Evolutionary conservation across 1,140 invertebrate species (phyloP).

Genomic region (Cydia splendana): DNA sequence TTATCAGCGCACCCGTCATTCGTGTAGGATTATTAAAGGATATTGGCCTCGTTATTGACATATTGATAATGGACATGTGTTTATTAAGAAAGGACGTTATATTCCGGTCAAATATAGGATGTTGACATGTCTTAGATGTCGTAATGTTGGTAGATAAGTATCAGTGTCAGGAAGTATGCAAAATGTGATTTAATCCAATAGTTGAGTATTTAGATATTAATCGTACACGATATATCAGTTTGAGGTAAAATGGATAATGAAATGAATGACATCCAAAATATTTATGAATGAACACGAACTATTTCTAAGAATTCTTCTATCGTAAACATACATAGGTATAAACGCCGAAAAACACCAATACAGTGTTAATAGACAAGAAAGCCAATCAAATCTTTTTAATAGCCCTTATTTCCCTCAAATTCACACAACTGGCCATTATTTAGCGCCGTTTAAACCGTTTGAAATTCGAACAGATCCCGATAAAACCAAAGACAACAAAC

Average conservation of each 20-base stretch:
- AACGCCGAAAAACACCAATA: background rate
- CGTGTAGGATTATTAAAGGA: slow-evolving; percentile 44
- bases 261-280: no score
- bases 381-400: background rate
- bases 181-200: background rate
- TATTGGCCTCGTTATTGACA: slow-evolving; percentile 47
- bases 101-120: slow-evolving; percentile 32
- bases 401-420: background rate
- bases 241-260: background rate
- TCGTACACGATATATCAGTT: background rate
- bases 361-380: background rate
- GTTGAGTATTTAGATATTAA: background rate
- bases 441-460: background rate
- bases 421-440: background rate
- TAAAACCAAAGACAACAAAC: slow-evolving; percentile 42
- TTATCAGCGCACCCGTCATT: slow-evolving; percentile 36
- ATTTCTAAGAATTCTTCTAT: background rate
- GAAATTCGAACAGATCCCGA: slow-evolving; percentile 21
- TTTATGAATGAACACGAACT: no score
- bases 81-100: slow-evolving; percentile 27
- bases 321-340: background rate
- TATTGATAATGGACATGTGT: slow-evolving; percentile 30
- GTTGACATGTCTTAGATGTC: slow-evolving; percentile 19
- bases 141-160: background rate
- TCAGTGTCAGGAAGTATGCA: slow-evolving; percentile 4